Evolutionary conservation across 1,140 invertebrate species (phyloP), one percentile per base, ranked within the genome.

Genomic region (Bombus waltoni): DNA sequence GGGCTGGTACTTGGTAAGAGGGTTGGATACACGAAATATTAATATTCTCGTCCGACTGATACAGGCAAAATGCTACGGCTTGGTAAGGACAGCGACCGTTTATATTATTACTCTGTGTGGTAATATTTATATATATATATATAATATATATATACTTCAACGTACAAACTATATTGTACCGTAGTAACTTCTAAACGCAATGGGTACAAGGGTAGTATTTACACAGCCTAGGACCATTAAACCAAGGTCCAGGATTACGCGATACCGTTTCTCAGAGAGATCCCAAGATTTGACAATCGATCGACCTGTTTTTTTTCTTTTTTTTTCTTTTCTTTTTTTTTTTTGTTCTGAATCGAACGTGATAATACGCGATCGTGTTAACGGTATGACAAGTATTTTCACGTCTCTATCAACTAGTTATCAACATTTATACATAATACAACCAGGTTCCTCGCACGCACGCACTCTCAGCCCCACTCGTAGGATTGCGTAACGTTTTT

Each of bases 381-480:
- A 93, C 87, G 90, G 89, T 92, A 91, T 93, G 92, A 94, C 93
- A 93, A 93, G 91, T 93, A 94, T 93, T 25, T 93, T 91, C 92
- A 94, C 92, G 93, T 93, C 92, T 85, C 92, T 94, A 94, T 87
- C 89, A 92, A 93, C 89, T 93, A 94, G 80, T 87, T 95, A 95
- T 95, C 91, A 93, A 95, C 94, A 95, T 95, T 95, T 95, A 95
- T 95, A 95, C 94, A 95, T 91, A 94, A 91, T 94, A 93, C 89
- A 93, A 92, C 82, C 91, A 87, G 90, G 86, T 90, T 65, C 57
- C 74, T 89, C 81, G 70, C 84, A 87, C 88, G 42, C 83, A 87
- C 74, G 62, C 88, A 83, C 80, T 72, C 70, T 83, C 71, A 73
- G 85, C 53, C 81, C 75, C 73, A 75, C 85, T 84, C 73, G 81